Base-by-base conservation (phyloP, 2,888 invertebrate species). In the Sycophila texana region DNA sequence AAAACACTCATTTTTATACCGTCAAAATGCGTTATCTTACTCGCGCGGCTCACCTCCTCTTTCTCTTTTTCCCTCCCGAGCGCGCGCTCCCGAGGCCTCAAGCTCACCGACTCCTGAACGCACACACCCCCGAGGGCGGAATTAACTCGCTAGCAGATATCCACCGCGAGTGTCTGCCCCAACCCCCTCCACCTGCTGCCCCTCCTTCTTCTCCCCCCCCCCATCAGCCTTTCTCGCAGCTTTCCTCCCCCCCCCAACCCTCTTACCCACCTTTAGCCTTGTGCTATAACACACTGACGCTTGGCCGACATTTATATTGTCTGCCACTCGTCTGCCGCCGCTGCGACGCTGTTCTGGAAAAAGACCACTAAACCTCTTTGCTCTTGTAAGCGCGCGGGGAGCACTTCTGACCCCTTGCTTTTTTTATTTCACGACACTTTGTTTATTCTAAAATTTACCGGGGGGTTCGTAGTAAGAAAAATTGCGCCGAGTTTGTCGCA, bases 1-100 rank as follows among this genome's bases (percentile, higher is more conserved):
- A 89, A 90, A 89, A 90, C 89, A 89, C 90, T 90, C 90, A 90
- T 90, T 90, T 90, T 90, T 90, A 90, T 90, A 90, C 89, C 90
- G 90, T 90, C 90, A 90, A 90, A 90, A 90, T 89, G 89, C 87
- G 89, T 90, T 90, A 90, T 90, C 90, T 89, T 84, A 84, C 85
- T 84, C 84, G 86, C 83, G 87, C 87, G 86, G 85, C 84, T 85
- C 86, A 82, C 82, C 57, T 83, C 83, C 83, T 79, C 84, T 81
- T 81, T 77, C 65, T 60, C 82, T 82, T 77, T 74, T 81, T 67
- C 80, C 26, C 80, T 58, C 79, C 20, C 57, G 51, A 26, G 55
- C 67, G 30, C 74, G 72, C 60, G 72, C 79, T 70, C 79, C 39
- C 77, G 22, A 49, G 60, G 67, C 39, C 68, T 76, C 68, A 49